These are phyloP conservation scores for Brachionus plicatilis DNA, from an alignment of 1,140 invertebrate species.

Conservation along the genomic window DNA sequence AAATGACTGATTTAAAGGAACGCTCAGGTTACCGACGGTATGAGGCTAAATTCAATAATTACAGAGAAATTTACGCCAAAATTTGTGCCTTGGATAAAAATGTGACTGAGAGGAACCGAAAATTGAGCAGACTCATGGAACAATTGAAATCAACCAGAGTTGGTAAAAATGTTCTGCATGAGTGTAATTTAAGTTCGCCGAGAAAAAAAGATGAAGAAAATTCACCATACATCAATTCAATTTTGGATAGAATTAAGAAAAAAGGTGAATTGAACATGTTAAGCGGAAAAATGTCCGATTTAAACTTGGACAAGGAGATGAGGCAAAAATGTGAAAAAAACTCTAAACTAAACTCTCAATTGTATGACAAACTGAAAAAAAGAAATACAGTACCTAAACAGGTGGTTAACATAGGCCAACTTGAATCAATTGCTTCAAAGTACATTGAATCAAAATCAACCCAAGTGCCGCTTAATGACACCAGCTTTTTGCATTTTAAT, in stretches of 20 bases:
- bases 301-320: neutral
- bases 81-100: neutral
- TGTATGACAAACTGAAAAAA: constrained; percentile 6
- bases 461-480: neutral
- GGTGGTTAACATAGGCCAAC: neutral
- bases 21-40: neutral
- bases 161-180: neutral
- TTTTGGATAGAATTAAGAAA: neutral
- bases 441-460: constrained; percentile 6
- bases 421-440: constrained; percentile 7
- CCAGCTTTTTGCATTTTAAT: constrained; percentile 11
- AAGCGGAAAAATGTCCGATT: neutral
- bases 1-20: neutral
- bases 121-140: neutral
- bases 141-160: neutral
- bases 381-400: constrained; percentile 4
- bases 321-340: constrained; percentile 11
- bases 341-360: constrained; percentile 1
- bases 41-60: neutral
- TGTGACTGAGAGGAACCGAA: neutral
- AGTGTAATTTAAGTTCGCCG: neutral
- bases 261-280: neutral
- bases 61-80: neutral
- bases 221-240: neutral
- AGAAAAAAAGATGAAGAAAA: neutral